Base-by-base conservation (phyloP, 2,113 vertebrate genomes). In the Rana temporaria region DNA sequence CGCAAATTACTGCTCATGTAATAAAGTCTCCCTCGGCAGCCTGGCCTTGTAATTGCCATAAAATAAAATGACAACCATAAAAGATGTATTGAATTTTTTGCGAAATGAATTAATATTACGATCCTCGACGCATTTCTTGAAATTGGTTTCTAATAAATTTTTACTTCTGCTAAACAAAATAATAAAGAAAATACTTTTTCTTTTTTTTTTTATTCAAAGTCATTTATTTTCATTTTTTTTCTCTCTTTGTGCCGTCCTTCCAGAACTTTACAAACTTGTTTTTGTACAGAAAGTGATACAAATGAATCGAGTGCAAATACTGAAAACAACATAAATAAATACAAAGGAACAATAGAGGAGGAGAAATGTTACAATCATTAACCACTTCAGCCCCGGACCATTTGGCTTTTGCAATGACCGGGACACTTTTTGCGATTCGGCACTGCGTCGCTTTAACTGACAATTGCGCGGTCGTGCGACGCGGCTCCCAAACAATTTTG, bases 141-240 rank as follows among this genome's bases (percentile, higher is more conserved):
- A 71, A 80, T 80, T 71, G 78, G 78, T 80, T 80, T 80, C 78
- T 80, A 71, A 80, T 80, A 80, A 80, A 80, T 56, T 63, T 80
- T 80, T 80, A 80, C 67, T 60, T 71, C 66, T 80, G 38, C 78
- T 71, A 62, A 80, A 80, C 67, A 80, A 80, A 80, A 80, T 32
- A 68, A 71, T 71, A 22, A 38, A 60, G 12, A 74, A 68, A 48
- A 70, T 32, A 48, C 8, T 48, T 48, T 48, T 48, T n/a, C n/a
- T n/a, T 48, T 11, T 48, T 12, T 48, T 48, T 48, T 71, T 71
- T 62, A 70, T 62, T 70, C 59, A 52, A 38, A n/a, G 67, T 80
- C 55, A 62, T 80, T 68, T 62, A 70, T 70, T 24, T 34, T 68
- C 53, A n/a, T 42, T 15, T 53, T 17, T 22, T 38, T 68, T 52